A percentile compares a stretch with the other conserved stretches of the same genome.
Evolutionary conservation across 1,140 invertebrate species (phyloP).

Genomic region (Coenobita brevimanus): DNA sequence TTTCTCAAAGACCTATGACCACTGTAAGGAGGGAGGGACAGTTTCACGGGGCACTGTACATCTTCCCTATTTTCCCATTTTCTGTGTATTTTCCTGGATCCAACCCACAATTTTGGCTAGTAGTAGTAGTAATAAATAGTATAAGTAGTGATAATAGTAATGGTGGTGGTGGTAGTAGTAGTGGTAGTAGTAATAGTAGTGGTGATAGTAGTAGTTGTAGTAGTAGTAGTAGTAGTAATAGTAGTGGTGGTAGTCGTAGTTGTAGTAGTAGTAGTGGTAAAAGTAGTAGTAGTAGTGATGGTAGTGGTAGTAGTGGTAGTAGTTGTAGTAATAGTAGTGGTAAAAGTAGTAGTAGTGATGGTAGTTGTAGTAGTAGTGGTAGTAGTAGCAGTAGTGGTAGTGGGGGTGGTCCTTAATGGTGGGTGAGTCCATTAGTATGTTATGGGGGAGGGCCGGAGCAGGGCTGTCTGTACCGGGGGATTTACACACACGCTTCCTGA

Average conservation of each 20-base stretch:
- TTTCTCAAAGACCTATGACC: no score
- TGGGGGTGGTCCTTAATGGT: background rate
- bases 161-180: background rate
- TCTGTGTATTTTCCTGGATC: no score
- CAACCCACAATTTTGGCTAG: no score
- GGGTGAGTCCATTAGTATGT: no score
- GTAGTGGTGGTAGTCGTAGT: constrained; percentile 17
- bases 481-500: no score
- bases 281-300: background rate
- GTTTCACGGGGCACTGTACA: no score
- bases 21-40: no score
- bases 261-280: background rate
- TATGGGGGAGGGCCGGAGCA: background rate
- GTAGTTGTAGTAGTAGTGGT: background rate
- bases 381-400: background rate
- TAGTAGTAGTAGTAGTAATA: background rate
- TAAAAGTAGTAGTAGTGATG: background rate
- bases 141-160: background rate
- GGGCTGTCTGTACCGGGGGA: background rate
- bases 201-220: background rate
- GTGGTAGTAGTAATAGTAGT: background rate
- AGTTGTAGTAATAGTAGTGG: background rate
- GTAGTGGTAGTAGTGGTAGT: background rate
- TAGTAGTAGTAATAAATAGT: background rate
- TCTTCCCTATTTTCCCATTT: no score